Conservation (phyloP, 2,113 vertebrate genomes). For the Petaurus breviceps region DNA sequence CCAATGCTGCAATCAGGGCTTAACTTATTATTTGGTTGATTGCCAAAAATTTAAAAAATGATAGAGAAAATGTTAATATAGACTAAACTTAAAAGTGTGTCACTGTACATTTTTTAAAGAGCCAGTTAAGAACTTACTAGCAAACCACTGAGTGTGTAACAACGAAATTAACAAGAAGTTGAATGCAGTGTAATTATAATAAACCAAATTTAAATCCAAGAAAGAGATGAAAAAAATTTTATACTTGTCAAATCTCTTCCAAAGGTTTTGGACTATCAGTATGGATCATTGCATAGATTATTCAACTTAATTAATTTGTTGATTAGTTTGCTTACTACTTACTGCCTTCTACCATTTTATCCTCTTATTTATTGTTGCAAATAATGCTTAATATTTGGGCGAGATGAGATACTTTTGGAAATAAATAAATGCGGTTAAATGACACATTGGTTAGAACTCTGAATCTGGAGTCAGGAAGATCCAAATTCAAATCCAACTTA, state of each 20-base stretch:
- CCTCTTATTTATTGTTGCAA: neutral
- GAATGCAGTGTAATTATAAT: neutral
- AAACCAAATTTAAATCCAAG: neutral
- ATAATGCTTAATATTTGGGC: neutral
- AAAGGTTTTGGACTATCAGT: neutral
- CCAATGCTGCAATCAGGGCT: neutral
- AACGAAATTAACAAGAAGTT: neutral
- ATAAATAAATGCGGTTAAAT: neutral
- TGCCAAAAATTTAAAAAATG: neutral
- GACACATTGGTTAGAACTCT: neutral
- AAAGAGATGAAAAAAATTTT: neutral
- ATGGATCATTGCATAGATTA: neutral
- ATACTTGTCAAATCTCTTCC: neutral
- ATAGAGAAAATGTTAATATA: neutral
- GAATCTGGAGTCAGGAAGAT: neutral
- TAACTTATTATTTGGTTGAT: neutral
- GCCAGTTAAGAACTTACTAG: neutral
- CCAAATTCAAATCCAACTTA: neutral
- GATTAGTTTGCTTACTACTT: neutral
- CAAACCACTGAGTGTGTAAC: neutral
- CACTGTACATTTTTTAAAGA: neutral
- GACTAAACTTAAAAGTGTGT: neutral
- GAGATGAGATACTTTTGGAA: neutral
- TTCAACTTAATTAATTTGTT: neutral
- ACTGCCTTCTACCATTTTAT: neutral